Base-by-base conservation (phyloP, 2,888 invertebrate species). In the Archaeoteleia sp. region DNA sequence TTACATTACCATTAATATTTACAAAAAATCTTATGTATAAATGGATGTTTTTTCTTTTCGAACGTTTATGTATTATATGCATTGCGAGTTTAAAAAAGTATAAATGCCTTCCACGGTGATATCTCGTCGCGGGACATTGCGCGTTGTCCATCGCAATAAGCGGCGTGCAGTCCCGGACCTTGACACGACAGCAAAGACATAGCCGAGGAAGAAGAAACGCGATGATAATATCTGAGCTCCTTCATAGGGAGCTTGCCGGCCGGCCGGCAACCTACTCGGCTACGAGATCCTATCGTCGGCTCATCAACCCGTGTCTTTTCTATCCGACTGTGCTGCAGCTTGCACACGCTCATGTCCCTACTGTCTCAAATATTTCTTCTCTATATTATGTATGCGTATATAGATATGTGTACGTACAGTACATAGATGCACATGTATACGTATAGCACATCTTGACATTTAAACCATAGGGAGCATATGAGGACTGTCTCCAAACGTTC, bases 261-360 rank as follows among this genome's bases (percentile, higher is more conserved):
- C 58, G n/a, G 62, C 72, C 69, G 66, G 67, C 68, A 63, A 57
- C 65, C 55, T 65, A 65, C 70, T 67, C 65, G 68, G 67, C 70
- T 61, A 70, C 69, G 68, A 69, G 78, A 75, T 77, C 71, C 75
- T 78, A 76, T 77, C 75, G 51, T 63, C 54, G 62, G 63, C 73
- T 75, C 75, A 75, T 76, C 77, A 76, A 73, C 73, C 72, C 63
- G 70, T 71, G 71, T 73, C 73, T 74, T 75, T 68, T 71, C 70
- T 71, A 72, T 70, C 63, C 68, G 54, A 68, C 66, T 65, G 42
- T 54, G 55, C 66, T 55, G 60, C 55, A 69, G 66, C 70, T 63
- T 71, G 67, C 62, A 60, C 65, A 58, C 67, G 67, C 71, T 68
- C 72, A 65, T 65, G 66, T n/a, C 48, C 60, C 69, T 48, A 66